Percentiles rank a stretch among this genome's conserved stretches.
Evolutionary conservation across 2,113 vertebrate species (phyloP).

Genomic region (Nannobrachium achirus): DNA sequence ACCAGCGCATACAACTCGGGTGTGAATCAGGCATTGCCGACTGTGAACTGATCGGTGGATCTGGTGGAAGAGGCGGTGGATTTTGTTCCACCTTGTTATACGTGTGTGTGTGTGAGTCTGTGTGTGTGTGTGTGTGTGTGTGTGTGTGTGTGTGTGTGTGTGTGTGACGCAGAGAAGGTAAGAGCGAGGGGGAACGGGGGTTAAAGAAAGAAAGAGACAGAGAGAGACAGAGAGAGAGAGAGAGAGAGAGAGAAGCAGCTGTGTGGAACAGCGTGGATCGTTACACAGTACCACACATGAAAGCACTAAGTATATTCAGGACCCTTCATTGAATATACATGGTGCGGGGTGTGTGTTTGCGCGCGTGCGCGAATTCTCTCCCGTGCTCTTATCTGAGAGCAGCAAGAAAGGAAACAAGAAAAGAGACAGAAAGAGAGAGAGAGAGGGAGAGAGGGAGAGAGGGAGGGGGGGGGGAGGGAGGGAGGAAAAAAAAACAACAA

Average conservation of each 20-base stretch:
- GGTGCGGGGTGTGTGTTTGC: slow-evolving; percentile 49
- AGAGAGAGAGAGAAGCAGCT: slow-evolving; percentile 68
- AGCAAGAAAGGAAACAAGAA: slow-evolving; percentile 55
- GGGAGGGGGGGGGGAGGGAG: neutral
- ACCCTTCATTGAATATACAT: slow-evolving; percentile 79
- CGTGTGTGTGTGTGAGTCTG: slow-evolving; percentile 1
- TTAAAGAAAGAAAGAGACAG: neutral
- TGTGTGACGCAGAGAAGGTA: slow-evolving; percentile 14
- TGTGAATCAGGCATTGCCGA: neutral
- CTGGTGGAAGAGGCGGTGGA: slow-evolving; percentile 41
- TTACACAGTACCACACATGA: slow-evolving; percentile 80
- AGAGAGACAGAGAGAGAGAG: slow-evolving; percentile 1
- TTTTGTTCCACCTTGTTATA: neutral
- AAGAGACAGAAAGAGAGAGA: slow-evolving; percentile 39
- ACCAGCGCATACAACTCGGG: too few species aligned
- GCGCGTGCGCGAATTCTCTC: slow-evolving; percentile 38
- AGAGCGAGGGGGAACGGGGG: slow-evolving; percentile 14
- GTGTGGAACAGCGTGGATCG: slow-evolving; percentile 79
- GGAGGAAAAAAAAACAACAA: slow-evolving; percentile 62
- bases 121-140: neutral
- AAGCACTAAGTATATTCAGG: slow-evolving; percentile 79
- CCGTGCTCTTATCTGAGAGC: slow-evolving; percentile 55
- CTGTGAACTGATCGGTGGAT: slow-evolving; percentile 44
- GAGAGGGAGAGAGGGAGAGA: slow-evolving; percentile 5
- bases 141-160: slow-evolving; percentile 19